Evolutionary conservation across 1,140 invertebrate genomes (phyloP).

Genomic region (Stegodyphus dumicola): DNA sequence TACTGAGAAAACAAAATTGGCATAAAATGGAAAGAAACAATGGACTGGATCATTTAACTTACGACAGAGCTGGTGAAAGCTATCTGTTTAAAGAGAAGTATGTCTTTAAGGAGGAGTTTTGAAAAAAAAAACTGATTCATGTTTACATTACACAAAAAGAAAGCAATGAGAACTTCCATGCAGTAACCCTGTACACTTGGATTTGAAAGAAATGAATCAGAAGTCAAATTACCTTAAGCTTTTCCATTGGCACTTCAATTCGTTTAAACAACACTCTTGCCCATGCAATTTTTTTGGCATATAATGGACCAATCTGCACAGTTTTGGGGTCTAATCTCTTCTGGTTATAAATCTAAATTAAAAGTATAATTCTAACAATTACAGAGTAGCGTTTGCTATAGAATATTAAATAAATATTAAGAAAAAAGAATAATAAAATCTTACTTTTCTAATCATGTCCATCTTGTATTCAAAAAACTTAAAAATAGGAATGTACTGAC

Average conservation of each 20-base stretch:
- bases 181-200: no score
- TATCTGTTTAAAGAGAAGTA: no score
- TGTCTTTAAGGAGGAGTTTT: neutral
- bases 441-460: constrained; percentile 43
- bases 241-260: constrained; percentile 56
- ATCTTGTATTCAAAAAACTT: constrained; percentile 50
- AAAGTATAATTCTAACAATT: neutral
- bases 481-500: constrained; percentile 36
- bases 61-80: no score
- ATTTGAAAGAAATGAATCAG: neutral
- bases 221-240: constrained; percentile 32
- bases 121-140: neutral
- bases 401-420: neutral
- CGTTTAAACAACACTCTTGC: constrained; percentile 40
- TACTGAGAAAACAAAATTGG: no score
- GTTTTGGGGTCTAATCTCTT: constrained; percentile 69
- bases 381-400: neutral
- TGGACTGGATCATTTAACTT: no score
- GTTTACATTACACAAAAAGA: neutral
- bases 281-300: constrained; percentile 63
- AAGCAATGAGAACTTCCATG: no score
- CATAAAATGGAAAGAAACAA: no score
- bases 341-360: constrained; percentile 69
- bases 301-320: constrained; percentile 69
- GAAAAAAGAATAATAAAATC: neutral